Evolutionary conservation across 2,888 invertebrate genomes (phyloP).

Genomic region (Tholera decimalis): DNA sequence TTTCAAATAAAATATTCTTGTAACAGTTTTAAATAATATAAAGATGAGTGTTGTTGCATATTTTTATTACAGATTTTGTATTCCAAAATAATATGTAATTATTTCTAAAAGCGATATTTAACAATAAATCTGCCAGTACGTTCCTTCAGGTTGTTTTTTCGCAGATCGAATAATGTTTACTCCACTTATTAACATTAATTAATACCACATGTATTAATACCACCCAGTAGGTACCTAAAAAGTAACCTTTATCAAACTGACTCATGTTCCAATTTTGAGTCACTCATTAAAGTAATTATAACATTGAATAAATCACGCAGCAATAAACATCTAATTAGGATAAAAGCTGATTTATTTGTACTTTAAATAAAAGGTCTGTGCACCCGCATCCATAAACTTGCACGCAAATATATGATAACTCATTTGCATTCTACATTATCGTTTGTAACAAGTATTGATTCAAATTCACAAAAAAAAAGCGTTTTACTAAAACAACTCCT

Average conservation of each 20-base stretch:
- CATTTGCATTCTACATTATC: constrained; percentile 60
- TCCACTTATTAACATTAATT: constrained; percentile 13
- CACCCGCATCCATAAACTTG: constrained; percentile 46
- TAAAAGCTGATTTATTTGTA: constrained; percentile 62
- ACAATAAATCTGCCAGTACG: background rate
- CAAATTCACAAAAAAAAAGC: constrained; percentile 47
- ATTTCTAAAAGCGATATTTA: background rate
- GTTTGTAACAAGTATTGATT: constrained; percentile 53
- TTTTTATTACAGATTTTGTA: constrained; percentile 4
- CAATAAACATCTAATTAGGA: constrained; percentile 68
- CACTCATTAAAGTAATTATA: constrained; percentile 67
- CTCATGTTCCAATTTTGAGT: constrained; percentile 59
- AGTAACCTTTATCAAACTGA: constrained; percentile 45
- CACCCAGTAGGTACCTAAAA: constrained; percentile 11
- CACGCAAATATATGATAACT: constrained; percentile 53
- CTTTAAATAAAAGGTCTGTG: constrained; percentile 57
- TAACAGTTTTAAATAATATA: no score
- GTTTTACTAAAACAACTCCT: constrained; percentile 40
- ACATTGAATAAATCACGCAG: constrained; percentile 67
- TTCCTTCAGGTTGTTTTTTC: background rate
- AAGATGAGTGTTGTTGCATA: background rate
- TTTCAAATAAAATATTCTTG: no score
- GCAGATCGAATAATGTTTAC: constrained; percentile 1
- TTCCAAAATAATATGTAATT: background rate
- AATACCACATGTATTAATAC: constrained; percentile 7